Conservation (phyloP, 2,113 vertebrate species). For the Syngnathus floridae region DNA sequence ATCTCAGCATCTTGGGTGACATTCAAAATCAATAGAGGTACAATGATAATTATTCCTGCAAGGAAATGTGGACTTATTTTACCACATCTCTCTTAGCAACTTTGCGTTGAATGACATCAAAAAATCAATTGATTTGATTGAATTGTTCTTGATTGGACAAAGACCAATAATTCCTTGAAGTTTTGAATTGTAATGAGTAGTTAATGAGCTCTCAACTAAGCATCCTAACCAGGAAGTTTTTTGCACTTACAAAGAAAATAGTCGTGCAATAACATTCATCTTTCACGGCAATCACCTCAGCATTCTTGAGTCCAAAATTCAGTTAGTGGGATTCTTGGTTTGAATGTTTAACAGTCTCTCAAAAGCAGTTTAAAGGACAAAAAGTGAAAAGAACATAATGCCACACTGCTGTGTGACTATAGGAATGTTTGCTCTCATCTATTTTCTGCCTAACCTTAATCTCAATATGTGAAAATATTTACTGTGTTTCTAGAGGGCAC, state of each 20-base stretch:
- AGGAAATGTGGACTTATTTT: background rate
- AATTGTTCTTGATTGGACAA: background rate
- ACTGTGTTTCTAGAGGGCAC: background rate
- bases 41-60: background rate
- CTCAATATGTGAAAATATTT: background rate
- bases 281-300: background rate
- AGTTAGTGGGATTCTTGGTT: background rate
- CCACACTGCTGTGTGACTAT: background rate
- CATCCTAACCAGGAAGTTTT: background rate
- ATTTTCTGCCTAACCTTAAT: background rate
- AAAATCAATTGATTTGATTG: background rate
- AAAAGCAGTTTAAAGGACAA: background rate
- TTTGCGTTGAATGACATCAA: background rate
- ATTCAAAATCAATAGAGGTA: background rate
- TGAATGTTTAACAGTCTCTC: background rate
- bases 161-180: background rate
- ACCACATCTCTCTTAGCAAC: background rate
- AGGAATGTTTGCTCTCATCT: background rate
- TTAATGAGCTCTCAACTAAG: background rate
- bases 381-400: background rate
- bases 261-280: background rate
- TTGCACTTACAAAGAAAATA: background rate
- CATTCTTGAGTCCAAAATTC: background rate
- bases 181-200: background rate
- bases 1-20: background rate